Evolutionary conservation across 1,140 invertebrate genomes (phyloP), one percentile per base, ranked within the genome.

Genomic region (Paralvinella palmiformis): DNA sequence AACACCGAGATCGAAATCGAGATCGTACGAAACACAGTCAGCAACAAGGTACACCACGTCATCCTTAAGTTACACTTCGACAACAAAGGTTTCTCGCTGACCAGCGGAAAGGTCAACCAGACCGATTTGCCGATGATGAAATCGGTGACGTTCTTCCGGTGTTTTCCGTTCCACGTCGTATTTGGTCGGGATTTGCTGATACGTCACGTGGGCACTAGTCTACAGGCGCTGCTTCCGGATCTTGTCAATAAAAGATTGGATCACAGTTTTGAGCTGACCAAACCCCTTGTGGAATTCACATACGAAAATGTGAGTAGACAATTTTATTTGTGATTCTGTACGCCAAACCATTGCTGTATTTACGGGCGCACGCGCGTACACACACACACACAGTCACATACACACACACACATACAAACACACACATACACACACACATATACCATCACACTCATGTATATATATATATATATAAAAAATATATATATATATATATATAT

Each of bases 111-210:
- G 15, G 71, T 63, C 52, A 91, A 95, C 76, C 91, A 94, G 1
- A 94, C 90, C 13, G 94, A 96, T 77, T 88, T 95, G 75, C 83
- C 96, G 66, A 89, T 89, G 1, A 97, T 97, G 75, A 92, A 91
- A 76, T 95, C 69, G 88, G 76, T 81, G 22, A 72, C 95, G 4
- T 84, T 98, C 10, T 96, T 98, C 71, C 93, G 98, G 77, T 92
- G 97, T 73, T 98, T 98, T 81, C 95, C 96, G 3, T 98, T 98
- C 82, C 94, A 93, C 81, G 90, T 98, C 69, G 91, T 96, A 24
- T 97, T 97, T 81, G 90, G 91, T 88, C 91, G 89, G 1, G 88
- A 93, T 71, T 92, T 98, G 91, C 81, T 90, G 7, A 91, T 98
- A 15, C 84, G 87, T n/a, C 77, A 73, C 57, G 70, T 94, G 62